phyloP scores from a whole-genome alignment of 2,888 invertebrate genomes.

The Ophion ventricosus region DNA sequence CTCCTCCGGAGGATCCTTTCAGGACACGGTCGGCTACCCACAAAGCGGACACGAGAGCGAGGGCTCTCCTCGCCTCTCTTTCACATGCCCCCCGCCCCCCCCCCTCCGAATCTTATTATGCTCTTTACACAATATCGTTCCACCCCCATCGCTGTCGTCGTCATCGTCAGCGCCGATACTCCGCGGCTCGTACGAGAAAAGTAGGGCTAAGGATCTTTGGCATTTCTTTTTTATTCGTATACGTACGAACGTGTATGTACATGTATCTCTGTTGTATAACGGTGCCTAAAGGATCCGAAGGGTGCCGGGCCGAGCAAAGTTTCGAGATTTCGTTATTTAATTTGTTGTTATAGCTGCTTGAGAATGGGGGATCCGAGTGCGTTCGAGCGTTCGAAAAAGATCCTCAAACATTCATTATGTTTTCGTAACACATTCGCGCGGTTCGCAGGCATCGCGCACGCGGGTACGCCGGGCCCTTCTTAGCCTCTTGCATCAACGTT shows the following conservation, averaged over 20 bases:
- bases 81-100: conserved; percentile 64
- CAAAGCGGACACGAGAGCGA: conserved; percentile 75
- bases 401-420: conserved; percentile 82
- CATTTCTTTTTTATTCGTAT: conserved; percentile 10
- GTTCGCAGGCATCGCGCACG: conserved; percentile 44
- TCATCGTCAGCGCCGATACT: conserved; percentile 59
- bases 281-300: conserved; percentile 27
- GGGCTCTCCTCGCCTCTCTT: conserved; percentile 69
- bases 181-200: conserved; percentile 48
- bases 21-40: conserved; percentile 82
- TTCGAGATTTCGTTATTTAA: conserved; percentile 74
- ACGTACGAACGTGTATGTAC: neutral
- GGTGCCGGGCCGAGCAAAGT: conserved; percentile 55
- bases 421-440: conserved; percentile 77
- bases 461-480: conserved; percentile 45
- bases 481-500: conserved; percentile 54
- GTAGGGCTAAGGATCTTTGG: conserved; percentile 37
- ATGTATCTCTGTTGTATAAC: conserved; percentile 4
- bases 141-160: conserved; percentile 67
- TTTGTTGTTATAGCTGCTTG: conserved; percentile 82
- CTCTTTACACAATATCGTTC: conserved; percentile 82
- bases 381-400: conserved; percentile 71
- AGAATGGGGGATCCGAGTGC: conserved; percentile 73
- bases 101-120: conserved; percentile 78
- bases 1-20: conserved; percentile 77